Percentiles rank a stretch among this genome's conserved stretches.
phyloP scores from a whole-genome alignment of 2,113 vertebrate species.

The Vicugna pacos region DNA sequence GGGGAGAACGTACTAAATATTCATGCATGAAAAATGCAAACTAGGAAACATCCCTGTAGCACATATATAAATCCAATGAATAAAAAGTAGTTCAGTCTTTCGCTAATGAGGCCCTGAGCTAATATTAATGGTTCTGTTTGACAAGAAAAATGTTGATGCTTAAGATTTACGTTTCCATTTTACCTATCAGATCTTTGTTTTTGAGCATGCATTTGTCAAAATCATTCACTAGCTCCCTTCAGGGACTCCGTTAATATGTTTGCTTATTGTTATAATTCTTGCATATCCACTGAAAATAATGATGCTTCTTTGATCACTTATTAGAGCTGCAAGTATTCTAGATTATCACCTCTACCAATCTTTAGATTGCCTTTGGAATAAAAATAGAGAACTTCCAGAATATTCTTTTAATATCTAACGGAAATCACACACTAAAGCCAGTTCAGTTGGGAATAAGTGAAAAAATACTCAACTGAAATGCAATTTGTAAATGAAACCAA shows the following conservation, averaged over 20 bases:
- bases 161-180: conserved; percentile 55
- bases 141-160: conserved; percentile 68
- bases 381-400: neutral
- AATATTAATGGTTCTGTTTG: conserved; percentile 65
- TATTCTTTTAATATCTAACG: neutral
- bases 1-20: neutral
- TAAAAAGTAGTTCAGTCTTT: conserved; percentile 50
- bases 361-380: neutral
- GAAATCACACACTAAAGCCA: neutral
- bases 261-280: conserved; percentile 61
- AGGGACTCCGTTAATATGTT: conserved; percentile 56
- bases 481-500: conserved; percentile 47
- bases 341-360: neutral
- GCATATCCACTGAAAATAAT: conserved; percentile 75
- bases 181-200: conserved; percentile 68
- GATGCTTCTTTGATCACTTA: conserved; percentile 76
- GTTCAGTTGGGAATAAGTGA: conserved; percentile 1
- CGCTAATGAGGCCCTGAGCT: conserved; percentile 64
- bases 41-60: neutral
- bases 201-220: conserved; percentile 67
- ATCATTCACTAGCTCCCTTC: conserved; percentile 29
- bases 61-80: neutral
- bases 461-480: conserved; percentile 15
- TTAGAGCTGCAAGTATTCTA: conserved; percentile 60
- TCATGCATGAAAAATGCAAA: neutral